Evolutionary conservation across 2,888 invertebrate species (phyloP), one percentile per base, ranked within the genome.

Genomic region (Entomobrya proxima): DNA sequence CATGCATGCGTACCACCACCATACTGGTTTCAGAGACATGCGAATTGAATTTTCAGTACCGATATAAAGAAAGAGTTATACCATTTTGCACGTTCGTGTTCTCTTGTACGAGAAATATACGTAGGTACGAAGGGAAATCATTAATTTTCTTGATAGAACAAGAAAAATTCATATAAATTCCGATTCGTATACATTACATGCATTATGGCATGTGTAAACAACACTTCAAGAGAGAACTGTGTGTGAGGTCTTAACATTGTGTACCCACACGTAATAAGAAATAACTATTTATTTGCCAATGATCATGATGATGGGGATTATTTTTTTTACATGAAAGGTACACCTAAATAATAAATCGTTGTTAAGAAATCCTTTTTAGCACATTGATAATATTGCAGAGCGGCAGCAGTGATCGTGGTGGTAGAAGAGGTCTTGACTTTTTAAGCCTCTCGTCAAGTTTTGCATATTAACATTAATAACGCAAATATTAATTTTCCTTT

Each of bases 151-250:
- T 80, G 80, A 80, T 67, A 67, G 79, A 79, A 79, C 79, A 79
- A 80, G 80, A 80, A 80, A 80, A 72, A 80, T 80, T 79, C 72
- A 58, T 80, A 80, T 69, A 72, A 79, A 79, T 79, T 79, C 79
- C 79, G 35, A 79, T 79, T 67, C 67, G 67, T 50, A 35, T 80
- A 50, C 67, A 69, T 69, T 80, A 80, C 52, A 72, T 72, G 72
- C 37, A 72, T 69, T 79, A 64, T 50, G 67, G 69, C 72, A 69
- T 80, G 80, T 80, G 80, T 72, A 80, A 80, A 80, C 80, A 80
- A 72, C 80, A 80, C 80, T 80, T 80, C 52, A 72, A 21, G 37
- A 72, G 50, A 24, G 69, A 80, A 52, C 72, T 44, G 52, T 80
- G 80, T 80, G 80, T 80, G 80, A 55, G 80, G 80, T 80, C 80